Evolutionary conservation across 2,113 vertebrate genomes (phyloP), one percentile per base, ranked within the genome.

Genomic region (Carettochelys insculpta): DNA sequence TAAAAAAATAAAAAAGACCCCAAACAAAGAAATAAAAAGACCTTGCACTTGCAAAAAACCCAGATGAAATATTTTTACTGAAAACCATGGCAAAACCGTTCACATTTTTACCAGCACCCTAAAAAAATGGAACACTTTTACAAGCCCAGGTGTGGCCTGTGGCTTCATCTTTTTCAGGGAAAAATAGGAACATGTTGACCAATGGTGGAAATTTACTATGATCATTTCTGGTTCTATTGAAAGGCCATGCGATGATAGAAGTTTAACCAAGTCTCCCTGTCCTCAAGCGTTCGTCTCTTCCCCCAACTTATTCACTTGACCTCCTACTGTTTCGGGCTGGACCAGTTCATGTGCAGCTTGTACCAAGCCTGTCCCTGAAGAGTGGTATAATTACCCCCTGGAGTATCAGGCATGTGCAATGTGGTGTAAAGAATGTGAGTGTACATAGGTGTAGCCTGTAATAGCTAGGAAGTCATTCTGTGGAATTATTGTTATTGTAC

Each of bases 401-500:
- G 52, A 43, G 27, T 12, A 3, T 14, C 1, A 12, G 8, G 5
- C 5, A 11, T 10, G 2, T 8, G 3, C 29, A 24, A 6, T 4
- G 31, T 14, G 0, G 0, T 22, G 53, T 25, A 24, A 78, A 75
- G 73, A 48, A 10, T 34, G 53, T 31, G 10, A 6, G 0, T 1
- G 45, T 19, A 2, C 19, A 5, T 1, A 11, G 10, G 29, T 16
- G 53, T 56, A 29, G 10, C 22, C 19, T 0, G 16, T 58, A 73
- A 52, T 52, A 52, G 51, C 16, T 16, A 52, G 13, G 14, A 17
- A 52, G 51, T 52, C 17, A 52, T 19, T 17, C n/a, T n/a, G n/a
- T 52, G 51, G 51, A 52, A 52, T 19, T 52, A 52, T 52, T 52
- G 11, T 56, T 11, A 29, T 2, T 65, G 78, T 48, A 43, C 47